Evolutionary conservation across 2,888 invertebrate species (phyloP).

Genomic region (Oxycera nigricornis): DNA sequence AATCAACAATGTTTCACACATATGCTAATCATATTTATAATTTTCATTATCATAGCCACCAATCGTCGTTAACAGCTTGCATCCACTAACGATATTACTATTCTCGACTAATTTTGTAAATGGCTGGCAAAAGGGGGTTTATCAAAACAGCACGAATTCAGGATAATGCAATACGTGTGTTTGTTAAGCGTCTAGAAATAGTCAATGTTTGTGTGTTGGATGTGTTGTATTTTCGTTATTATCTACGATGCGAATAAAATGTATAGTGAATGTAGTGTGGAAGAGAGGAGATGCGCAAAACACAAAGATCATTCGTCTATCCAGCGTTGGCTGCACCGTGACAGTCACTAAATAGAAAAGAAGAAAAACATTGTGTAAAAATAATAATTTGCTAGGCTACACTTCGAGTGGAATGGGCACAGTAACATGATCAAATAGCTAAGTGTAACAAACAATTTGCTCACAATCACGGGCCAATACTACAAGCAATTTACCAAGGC

Average conservation of each 20-base stretch:
- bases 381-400: neutral
- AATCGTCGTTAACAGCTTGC: neutral
- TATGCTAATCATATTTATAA: neutral
- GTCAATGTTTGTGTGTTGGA: neutral
- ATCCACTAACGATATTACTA: constrained; percentile 7
- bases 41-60: neutral
- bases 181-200: neutral
- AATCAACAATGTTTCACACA: neutral
- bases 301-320: constrained; percentile 30
- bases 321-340: constrained; percentile 19
- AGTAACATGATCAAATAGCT: too few relatives aligned
- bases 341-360: constrained; percentile 38
- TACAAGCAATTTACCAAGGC: neutral
- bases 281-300: constrained; percentile 34
- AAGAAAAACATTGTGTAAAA: constrained; percentile 19
- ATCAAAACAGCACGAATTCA: neutral
- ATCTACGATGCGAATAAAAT: neutral
- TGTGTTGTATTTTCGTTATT: too few relatives aligned
- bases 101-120: neutral
- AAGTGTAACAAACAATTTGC: too few relatives aligned
- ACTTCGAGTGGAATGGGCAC: neutral
- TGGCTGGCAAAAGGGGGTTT: neutral
- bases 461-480: too few relatives aligned
- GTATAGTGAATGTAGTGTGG: constrained; percentile 2
- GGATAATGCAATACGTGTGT: neutral